phyloP scores from a whole-genome alignment of 2,113 vertebrate species.

The Eudyptes chrysolophus region DNA sequence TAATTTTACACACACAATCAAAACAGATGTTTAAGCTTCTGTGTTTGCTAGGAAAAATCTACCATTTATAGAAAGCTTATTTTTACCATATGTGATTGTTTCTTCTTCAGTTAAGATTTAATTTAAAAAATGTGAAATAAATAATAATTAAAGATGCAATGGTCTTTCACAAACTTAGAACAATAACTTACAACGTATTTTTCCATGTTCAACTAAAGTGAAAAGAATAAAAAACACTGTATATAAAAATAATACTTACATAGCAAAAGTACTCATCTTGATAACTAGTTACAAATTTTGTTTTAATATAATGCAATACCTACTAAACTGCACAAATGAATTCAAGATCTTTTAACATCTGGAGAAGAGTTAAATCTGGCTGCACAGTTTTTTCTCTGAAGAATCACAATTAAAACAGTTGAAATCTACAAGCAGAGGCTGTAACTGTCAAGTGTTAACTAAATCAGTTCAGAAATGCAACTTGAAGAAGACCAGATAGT shows the following conservation, averaged over 20 bases:
- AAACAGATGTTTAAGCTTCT: background rate
- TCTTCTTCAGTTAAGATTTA: background rate
- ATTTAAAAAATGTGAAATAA: background rate
- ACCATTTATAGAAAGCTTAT: background rate
- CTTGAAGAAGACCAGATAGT: background rate
- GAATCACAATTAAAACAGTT: background rate
- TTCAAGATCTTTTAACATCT: background rate
- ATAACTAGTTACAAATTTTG: background rate
- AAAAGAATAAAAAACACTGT: background rate
- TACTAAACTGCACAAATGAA: background rate
- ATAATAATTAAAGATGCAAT: background rate
- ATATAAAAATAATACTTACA: background rate
- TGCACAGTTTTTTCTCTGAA: background rate
- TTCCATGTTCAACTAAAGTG: background rate
- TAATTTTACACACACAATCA: background rate
- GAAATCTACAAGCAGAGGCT: background rate
- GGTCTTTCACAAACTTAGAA: background rate
- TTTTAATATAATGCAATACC: background rate
- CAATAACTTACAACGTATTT: background rate
- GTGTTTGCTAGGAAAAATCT: background rate
- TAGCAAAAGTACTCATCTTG: background rate
- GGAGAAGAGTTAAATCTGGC: background rate
- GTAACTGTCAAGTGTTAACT: background rate
- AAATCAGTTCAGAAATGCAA: background rate
- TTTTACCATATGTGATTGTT: background rate